A percentile compares a stretch with the other conserved stretches of the same genome.
Conservation (phyloP, 2,113 vertebrate genomes). For the Gnathonemus echidnorhynchus region DNA sequence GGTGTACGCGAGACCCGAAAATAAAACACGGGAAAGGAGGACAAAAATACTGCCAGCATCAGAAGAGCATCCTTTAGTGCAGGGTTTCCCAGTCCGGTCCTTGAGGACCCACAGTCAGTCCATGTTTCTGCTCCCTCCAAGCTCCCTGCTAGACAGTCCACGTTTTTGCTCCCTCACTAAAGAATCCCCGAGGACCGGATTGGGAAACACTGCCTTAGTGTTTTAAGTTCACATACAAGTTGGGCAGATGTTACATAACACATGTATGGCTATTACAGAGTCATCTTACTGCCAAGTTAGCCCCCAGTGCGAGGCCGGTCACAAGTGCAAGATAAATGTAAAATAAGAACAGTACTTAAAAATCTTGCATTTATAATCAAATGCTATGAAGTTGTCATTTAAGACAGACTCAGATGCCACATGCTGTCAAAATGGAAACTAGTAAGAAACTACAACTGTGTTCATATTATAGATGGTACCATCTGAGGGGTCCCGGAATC, state of each 20-base stretch:
- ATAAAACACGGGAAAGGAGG: neutral
- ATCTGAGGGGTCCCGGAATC: neutral
- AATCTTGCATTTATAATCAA: neutral
- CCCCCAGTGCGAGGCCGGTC: neutral
- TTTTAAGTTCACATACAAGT: neutral
- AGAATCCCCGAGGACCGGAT: neutral
- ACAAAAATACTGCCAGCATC: neutral
- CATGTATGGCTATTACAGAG: neutral
- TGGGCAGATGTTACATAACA: neutral
- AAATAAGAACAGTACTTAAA: neutral
- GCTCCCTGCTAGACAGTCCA: neutral
- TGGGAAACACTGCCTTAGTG: neutral
- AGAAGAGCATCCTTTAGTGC: neutral
- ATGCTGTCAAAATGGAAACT: neutral
- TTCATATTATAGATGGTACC: neutral
- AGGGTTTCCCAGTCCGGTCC: too few species aligned
- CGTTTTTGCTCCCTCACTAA: neutral
- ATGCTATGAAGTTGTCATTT: neutral
- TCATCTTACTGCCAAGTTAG: neutral
- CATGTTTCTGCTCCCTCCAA: neutral
- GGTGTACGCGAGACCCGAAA: neutral
- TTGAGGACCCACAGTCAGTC: neutral
- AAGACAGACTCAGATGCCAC: neutral
- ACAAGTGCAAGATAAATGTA: neutral
- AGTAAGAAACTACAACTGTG: neutral